These are phyloP conservation scores for Disparrhopalites patrizii DNA, from an alignment of 2,888 invertebrate species.

Conservation along the genomic window DNA sequence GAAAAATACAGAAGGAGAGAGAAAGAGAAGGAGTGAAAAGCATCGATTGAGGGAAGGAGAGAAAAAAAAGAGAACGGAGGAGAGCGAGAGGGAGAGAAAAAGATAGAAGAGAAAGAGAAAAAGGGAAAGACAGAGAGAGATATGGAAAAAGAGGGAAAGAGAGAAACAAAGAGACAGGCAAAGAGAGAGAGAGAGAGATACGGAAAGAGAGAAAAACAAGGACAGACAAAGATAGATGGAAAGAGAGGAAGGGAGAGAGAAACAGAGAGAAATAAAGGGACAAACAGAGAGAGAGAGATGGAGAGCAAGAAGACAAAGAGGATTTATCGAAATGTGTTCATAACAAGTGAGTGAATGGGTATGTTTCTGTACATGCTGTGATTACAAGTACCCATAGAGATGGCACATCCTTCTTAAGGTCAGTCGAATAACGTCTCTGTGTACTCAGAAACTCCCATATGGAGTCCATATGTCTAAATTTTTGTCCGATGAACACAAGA, in stretches of 20 bases:
- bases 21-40: background rate
- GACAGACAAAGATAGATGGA: no score
- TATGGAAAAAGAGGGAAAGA: no score
- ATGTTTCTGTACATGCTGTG: background rate
- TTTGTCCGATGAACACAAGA: constrained; percentile 18
- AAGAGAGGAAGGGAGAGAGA: background rate
- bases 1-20: no score
- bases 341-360: constrained; percentile 1
- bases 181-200: background rate
- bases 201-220: background rate
- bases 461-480: constrained; percentile 27
- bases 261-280: background rate
- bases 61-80: background rate
- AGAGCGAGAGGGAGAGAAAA: background rate
- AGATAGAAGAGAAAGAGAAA: background rate
- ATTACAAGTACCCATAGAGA: constrained; percentile 25
- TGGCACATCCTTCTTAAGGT: constrained; percentile 35
- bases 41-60: background rate
- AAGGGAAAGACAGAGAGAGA: constrained; percentile 12
- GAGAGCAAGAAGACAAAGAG: background rate
- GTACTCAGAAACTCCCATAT: constrained; percentile 19
- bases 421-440: constrained; percentile 22
- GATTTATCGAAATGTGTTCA: constrained; percentile 6
- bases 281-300: background rate
- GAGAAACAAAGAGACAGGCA: constrained; percentile 6